phyloP scores from a whole-genome alignment of 2,113 vertebrate genomes.

The Morphnarchus princeps region DNA sequence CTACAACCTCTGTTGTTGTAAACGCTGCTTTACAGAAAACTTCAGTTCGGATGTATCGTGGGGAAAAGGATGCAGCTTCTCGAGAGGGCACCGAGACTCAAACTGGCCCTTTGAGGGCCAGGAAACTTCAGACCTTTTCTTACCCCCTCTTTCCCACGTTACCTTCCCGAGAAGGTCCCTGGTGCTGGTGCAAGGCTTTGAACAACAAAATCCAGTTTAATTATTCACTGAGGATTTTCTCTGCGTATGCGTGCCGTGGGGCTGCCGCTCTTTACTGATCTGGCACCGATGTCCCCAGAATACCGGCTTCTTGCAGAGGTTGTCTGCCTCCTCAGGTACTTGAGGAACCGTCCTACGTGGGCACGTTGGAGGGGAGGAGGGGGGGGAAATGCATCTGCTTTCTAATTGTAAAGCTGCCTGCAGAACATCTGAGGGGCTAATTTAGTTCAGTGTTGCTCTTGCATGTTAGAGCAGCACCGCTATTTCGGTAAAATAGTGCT shows the following conservation, averaged over 20 bases:
- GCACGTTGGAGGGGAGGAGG: neutral
- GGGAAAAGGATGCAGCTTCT: neutral
- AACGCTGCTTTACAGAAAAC: neutral
- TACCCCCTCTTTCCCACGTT: neutral
- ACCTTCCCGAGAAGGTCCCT: neutral
- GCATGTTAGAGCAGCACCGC: neutral
- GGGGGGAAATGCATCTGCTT: neutral
- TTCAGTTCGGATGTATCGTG: neutral
- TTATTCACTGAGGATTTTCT: neutral
- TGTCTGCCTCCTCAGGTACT: neutral
- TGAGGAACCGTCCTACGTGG: neutral
- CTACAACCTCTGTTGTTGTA: neutral
- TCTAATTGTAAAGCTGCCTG: neutral
- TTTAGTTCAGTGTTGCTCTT: neutral
- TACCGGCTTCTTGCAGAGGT: neutral
- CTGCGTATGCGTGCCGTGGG: accelerated
- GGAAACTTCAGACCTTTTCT: neutral
- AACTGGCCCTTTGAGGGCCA: neutral
- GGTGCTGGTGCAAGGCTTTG: neutral
- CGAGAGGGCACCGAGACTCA: neutral
- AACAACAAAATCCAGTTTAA: neutral
- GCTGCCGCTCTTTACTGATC: neutral
- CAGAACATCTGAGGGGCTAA: neutral
- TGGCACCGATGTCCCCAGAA: neutral
- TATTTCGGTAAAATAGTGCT: neutral